phyloP scores from a whole-genome alignment of 2,113 vertebrate genomes.

The Oophaga pumilio region DNA sequence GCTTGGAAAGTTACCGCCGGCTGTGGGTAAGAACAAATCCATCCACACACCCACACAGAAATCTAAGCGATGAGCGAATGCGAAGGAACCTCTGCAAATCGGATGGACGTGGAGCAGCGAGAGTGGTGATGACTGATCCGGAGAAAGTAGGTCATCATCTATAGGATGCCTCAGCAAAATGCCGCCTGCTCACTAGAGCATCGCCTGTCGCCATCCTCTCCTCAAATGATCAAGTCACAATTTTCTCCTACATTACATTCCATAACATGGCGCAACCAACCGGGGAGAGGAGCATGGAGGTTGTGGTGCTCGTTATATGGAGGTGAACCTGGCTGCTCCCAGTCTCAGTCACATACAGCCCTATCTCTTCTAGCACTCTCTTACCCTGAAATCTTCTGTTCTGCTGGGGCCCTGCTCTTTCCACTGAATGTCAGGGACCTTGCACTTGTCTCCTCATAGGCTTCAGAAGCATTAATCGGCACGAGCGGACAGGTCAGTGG shows the following conservation, averaged over 20 bases:
- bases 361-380: no score
- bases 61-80: conserved; percentile 43
- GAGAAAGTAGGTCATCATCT: conserved; percentile 38
- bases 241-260: background rate
- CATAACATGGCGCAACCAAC: background rate
- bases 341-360: no score
- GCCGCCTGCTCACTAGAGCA: conserved; percentile 17
- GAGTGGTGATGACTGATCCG: conserved; percentile 32
- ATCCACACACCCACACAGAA: conserved; percentile 39
- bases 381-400: no score
- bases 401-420: no score
- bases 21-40: conserved; percentile 28
- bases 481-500: no score
- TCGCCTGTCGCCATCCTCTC: background rate
- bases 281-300: background rate
- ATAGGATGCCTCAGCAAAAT: background rate
- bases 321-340: background rate
- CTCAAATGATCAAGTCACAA: background rate
- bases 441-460: no score
- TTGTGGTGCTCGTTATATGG: background rate
- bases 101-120: conserved; percentile 27
- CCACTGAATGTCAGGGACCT: no score
- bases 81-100: conserved; percentile 31
- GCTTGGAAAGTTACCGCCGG: conserved; percentile 18
- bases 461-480: no score